phyloP scores from a whole-genome alignment of 2,113 vertebrate species.

The Muntiacus reevesi region DNA sequence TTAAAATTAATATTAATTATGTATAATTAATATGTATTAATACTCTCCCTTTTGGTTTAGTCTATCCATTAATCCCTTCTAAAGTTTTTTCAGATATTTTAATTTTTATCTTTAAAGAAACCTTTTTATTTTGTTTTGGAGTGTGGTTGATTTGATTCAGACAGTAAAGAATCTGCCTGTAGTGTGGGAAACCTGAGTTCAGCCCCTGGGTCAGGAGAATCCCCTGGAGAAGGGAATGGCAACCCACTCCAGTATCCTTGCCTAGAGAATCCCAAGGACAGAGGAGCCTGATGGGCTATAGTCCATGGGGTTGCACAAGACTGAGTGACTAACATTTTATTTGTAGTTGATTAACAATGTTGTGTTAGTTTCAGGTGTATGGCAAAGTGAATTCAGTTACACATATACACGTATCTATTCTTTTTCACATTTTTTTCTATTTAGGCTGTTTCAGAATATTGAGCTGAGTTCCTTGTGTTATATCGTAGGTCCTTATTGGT shows the following conservation, averaged over 20 bases:
- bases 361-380: background rate
- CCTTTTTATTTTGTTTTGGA: background rate
- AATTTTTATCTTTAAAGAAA: background rate
- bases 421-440: background rate
- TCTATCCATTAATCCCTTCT: background rate
- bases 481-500: background rate
- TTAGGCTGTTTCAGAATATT: background rate
- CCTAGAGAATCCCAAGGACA: background rate
- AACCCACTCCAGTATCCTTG: background rate
- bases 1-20: background rate
- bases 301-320: background rate
- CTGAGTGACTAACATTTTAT: background rate
- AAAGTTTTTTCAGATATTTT: background rate
- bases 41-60: background rate
- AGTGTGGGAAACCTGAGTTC: background rate
- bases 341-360: background rate
- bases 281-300: background rate
- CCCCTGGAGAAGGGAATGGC: background rate
- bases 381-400: background rate
- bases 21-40: background rate
- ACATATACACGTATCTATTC: background rate
- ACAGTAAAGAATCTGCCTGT: background rate
- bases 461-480: background rate
- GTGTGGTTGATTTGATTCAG: background rate
- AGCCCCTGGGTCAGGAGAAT: background rate